Evolutionary conservation across 2,113 vertebrate genomes (phyloP).

Genomic region (Cavia porcellus): DNA sequence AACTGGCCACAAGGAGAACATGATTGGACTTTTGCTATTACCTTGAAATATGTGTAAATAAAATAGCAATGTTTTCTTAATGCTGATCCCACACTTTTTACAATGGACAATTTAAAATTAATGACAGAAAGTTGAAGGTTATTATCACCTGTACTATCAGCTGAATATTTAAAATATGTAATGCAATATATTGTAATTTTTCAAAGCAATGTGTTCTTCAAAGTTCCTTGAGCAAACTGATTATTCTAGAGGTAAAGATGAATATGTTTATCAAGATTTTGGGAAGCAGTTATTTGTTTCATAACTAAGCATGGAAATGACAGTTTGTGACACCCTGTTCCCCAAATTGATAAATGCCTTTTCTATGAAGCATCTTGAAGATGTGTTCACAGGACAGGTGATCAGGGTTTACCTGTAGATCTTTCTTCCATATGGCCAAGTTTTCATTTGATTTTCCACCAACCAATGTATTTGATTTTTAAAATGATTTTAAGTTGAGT

Average conservation of each 20-base stretch:
- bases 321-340: background rate
- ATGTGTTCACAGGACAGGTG: background rate
- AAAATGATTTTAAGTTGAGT: background rate
- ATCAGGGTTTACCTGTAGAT: background rate
- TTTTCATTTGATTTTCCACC: background rate
- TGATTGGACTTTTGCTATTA: conserved; percentile 55
- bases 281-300: background rate
- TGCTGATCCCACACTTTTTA: conserved; percentile 66
- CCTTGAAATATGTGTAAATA: conserved; percentile 75
- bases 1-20: background rate
- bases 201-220: conserved; percentile 54
- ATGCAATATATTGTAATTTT: background rate
- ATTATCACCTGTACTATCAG: conserved; percentile 56
- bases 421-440: background rate
- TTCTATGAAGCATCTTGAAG: background rate
- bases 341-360: background rate
- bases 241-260: conserved; percentile 22
- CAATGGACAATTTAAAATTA: conserved; percentile 76
- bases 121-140: conserved; percentile 65
- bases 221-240: conserved; percentile 67
- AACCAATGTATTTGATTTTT: background rate
- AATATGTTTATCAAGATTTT: conserved; percentile 4
- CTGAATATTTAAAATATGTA: conserved; percentile 71
- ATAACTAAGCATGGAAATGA: background rate
- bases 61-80: conserved; percentile 8